phyloP scores from a whole-genome alignment of 2,888 invertebrate species.

The Cremastobaeus sp. region DNA sequence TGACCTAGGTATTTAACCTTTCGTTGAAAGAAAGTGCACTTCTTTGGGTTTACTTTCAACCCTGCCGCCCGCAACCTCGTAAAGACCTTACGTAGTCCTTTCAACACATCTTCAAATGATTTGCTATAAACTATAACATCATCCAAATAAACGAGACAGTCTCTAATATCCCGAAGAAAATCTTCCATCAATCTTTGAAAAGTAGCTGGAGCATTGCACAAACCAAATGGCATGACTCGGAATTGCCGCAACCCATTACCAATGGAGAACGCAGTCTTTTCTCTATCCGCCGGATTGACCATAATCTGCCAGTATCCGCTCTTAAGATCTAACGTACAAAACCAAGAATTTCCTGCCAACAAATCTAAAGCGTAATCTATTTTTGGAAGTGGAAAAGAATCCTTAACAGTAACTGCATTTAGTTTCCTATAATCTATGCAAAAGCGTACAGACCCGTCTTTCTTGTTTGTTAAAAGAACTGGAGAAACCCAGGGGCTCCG shows the following conservation, averaged over 20 bases:
- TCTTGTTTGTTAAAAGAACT: not conserved
- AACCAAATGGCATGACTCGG: conserved; percentile 60
- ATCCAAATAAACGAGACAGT: conserved; percentile 49
- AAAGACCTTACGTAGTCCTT: conserved; percentile 48
- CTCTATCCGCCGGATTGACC: conserved; percentile 10
- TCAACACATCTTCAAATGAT: conserved; percentile 47
- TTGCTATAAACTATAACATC: conserved; percentile 60
- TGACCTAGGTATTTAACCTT: conserved; percentile 33
- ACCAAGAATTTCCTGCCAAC: conserved; percentile 70
- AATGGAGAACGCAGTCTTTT: conserved; percentile 44
- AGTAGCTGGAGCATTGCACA: too few relatives aligned
- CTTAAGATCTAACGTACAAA: conserved; percentile 15
- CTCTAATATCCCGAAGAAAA: conserved; percentile 52
- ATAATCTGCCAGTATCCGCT: conserved; percentile 20
- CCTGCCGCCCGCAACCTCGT: conserved; percentile 48
- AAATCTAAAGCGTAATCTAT: conserved; percentile 29
- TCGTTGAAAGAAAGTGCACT: conserved; percentile 32
- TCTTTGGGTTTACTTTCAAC: conserved; percentile 60
- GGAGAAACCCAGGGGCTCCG: not conserved
- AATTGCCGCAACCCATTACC: conserved; percentile 49
- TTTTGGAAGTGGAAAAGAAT: conserved; percentile 1
- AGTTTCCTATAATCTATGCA: conserved; percentile 39
- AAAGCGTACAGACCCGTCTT: conserved; percentile 13
- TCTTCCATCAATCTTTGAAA: conserved; percentile 59
- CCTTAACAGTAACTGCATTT: conserved; percentile 9